Percentiles rank a stretch among this genome's conserved stretches.
Conservation (phyloP, 2,888 invertebrate genomes). For the Leptopilina drosophilae region DNA sequence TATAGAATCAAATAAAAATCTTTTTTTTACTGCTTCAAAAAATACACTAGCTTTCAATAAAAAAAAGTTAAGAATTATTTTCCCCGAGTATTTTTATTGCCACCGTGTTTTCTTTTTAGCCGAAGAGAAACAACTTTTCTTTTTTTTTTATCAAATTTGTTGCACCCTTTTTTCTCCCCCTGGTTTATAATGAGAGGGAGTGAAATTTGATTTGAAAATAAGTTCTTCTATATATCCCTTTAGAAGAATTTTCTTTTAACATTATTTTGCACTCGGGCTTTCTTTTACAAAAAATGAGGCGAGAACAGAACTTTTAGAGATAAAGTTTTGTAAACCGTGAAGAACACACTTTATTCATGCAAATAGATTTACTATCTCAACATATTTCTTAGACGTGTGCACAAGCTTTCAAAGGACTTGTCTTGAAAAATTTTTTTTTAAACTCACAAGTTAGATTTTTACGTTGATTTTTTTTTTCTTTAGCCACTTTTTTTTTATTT, state of each 20-base stretch:
- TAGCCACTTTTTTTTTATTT: too few species aligned
- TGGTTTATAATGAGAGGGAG: neutral
- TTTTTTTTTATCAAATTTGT: neutral
- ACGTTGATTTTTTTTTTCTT: neutral
- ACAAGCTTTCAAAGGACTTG: conserved; percentile 33
- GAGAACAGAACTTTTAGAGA: conserved; percentile 31
- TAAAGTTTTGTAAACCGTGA: conserved; percentile 35
- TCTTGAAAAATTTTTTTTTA: conserved; percentile 1
- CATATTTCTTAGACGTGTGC: conserved; percentile 32
- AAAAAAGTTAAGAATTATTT: too few species aligned
- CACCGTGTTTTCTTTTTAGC: too few species aligned
- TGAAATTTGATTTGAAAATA: conserved; percentile 11
- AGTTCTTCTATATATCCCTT: conserved; percentile 2
- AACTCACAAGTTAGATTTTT: conserved; percentile 29
- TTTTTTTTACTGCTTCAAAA: too few species aligned
- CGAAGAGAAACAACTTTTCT: neutral
- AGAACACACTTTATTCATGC: conserved; percentile 39
- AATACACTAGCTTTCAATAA: too few species aligned
- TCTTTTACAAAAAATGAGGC: neutral
- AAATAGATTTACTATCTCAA: conserved; percentile 38
- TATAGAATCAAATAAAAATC: too few species aligned
- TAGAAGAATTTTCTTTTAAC: conserved; percentile 25
- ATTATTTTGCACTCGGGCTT: conserved; percentile 32
- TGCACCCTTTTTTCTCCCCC: neutral
- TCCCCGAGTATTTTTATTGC: too few species aligned